Evolutionary conservation across 2,888 invertebrate genomes (phyloP).

Genomic region (Charanyca ferruginea): DNA sequence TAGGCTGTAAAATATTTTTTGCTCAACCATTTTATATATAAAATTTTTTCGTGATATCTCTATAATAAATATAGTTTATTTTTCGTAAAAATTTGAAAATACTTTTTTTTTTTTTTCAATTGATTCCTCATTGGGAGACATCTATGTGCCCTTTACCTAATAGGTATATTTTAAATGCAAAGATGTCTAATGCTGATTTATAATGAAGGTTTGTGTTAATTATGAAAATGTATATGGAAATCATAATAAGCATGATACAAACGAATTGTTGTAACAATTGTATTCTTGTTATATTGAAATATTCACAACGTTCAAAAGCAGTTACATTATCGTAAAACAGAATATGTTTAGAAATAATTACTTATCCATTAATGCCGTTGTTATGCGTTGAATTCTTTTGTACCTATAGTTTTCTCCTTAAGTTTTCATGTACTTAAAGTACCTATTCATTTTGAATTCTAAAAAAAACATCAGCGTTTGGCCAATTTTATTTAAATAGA

Average conservation of each 20-base stretch:
- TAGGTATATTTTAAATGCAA: too few species aligned
- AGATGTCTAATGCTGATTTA: background rate
- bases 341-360: background rate
- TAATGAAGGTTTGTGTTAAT: background rate
- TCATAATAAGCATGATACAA: too few species aligned
- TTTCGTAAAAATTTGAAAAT: too few species aligned
- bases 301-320: background rate
- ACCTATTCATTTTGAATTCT: background rate
- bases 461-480: background rate
- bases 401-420: conserved; percentile 14
- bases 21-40: background rate
- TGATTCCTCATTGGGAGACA: too few species aligned
- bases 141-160: too few species aligned
- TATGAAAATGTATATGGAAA: background rate
- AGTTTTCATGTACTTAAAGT: background rate
- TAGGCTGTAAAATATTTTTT: background rate
- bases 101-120: too few species aligned
- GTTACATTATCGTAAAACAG: background rate
- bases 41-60: too few species aligned
- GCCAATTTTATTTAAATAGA: background rate
- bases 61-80: too few species aligned
- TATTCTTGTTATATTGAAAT: background rate
- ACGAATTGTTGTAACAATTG: background rate
- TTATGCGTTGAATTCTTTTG: conserved; percentile 72
- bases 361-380: background rate